Percentiles rank a stretch among this genome's conserved stretches.
phyloP scores from a whole-genome alignment of 2,888 invertebrate species.

The Congeria kusceri region DNA sequence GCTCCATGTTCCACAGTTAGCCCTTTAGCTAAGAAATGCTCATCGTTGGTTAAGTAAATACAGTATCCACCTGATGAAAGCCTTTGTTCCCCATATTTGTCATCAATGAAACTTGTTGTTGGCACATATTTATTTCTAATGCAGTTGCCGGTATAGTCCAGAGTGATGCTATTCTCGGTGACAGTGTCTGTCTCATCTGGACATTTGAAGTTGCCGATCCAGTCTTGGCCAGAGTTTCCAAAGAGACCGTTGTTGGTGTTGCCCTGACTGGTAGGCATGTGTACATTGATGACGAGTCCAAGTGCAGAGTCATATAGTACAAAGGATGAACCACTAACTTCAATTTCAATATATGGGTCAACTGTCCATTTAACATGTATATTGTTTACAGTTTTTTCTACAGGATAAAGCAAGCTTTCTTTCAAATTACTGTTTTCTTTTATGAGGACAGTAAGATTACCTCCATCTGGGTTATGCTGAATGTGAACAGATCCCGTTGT shows the following conservation, averaged over 20 bases:
- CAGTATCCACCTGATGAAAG: constrained; percentile 66
- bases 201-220: constrained; percentile 67
- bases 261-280: constrained; percentile 42
- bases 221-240: constrained; percentile 66
- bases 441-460: constrained; percentile 29
- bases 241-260: constrained; percentile 62
- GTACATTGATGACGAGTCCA: constrained; percentile 60
- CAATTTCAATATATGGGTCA: constrained; percentile 56
- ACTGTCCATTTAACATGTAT: constrained; percentile 59
- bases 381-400: constrained; percentile 22
- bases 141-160: constrained; percentile 51
- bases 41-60: constrained; percentile 42
- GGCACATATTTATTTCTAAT: constrained; percentile 42
- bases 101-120: constrained; percentile 24
- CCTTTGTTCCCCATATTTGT: constrained; percentile 40
- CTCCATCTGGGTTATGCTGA: constrained; percentile 35
- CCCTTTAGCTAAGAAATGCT: constrained; percentile 16
- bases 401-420: constrained; percentile 34
- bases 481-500: constrained; percentile 39
- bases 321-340: constrained; percentile 53
- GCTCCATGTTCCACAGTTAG: constrained; percentile 23
- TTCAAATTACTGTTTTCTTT: constrained; percentile 9
- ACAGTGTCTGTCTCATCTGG: constrained; percentile 25
- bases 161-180: constrained; percentile 43
- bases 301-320: constrained; percentile 59